Percentiles rank a stretch among this genome's conserved stretches.
These are phyloP conservation scores for Gracilinanus agilis DNA, from an alignment of 2,113 vertebrate genomes.

Conservation along the genomic window DNA sequence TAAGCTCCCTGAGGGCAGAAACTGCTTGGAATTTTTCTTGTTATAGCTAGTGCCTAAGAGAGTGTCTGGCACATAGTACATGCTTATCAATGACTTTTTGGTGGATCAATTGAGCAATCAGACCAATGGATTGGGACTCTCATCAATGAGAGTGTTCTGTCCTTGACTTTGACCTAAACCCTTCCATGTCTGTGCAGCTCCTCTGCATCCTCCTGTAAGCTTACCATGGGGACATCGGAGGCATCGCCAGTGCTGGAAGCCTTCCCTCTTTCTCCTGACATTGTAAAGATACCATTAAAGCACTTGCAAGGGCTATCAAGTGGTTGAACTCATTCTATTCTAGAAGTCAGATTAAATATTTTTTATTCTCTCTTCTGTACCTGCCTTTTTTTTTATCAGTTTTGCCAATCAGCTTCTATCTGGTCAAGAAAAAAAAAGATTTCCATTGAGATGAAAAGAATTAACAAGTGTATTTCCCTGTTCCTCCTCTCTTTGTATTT, in stretches of 20 bases:
- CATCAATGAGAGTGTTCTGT: not conserved
- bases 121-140: not conserved
- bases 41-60: not conserved
- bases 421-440: conserved; percentile 42
- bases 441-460: conserved; percentile 64
- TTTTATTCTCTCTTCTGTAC: conserved; percentile 37
- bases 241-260: not conserved
- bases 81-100: not conserved
- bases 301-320: not conserved
- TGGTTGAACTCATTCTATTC: not conserved
- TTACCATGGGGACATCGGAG: not conserved
- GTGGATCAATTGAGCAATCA: not conserved
- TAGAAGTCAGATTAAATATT: not conserved
- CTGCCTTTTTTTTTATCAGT: conserved; percentile 45
- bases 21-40: not conserved
- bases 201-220: not conserved
- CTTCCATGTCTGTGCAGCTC: not conserved
- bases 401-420: conserved; percentile 44
- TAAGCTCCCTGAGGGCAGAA: not conserved
- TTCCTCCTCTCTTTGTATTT: conserved; percentile 51
- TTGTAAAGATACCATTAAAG: not conserved
- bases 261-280: too few relatives aligned
- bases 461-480: conserved; percentile 34
- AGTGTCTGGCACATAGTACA: not conserved
- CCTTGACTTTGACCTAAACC: not conserved